Evolutionary conservation across 37 sponge, comb jelly and placozoan species (phyloP).

Genomic region (Ephydatia muelleri): DNA sequence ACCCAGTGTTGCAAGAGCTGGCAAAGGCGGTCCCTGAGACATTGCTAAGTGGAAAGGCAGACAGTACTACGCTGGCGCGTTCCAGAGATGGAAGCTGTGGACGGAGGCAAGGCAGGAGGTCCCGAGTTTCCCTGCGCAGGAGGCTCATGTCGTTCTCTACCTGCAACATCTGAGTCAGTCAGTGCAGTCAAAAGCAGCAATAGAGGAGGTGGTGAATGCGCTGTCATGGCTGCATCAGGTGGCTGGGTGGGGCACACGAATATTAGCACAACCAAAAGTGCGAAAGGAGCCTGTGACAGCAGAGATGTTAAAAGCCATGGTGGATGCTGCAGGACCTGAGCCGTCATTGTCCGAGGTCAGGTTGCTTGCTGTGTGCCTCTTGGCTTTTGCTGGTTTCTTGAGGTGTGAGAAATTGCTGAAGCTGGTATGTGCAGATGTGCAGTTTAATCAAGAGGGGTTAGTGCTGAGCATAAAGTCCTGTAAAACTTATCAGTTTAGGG

Average conservation of each 20-base stretch:
- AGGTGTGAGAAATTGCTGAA: too few species aligned
- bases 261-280: background rate
- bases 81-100: too few species aligned
- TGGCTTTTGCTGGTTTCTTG: slow-evolving; percentile 24
- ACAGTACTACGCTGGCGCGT: slow-evolving; percentile 6
- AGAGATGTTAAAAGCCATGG: slow-evolving; percentile 16
- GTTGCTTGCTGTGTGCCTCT: background rate
- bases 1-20: slow-evolving; percentile 13
- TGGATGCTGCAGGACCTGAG: background rate
- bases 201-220: too few species aligned
- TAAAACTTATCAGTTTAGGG: slow-evolving; percentile 35
- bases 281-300: slow-evolving; percentile 31
- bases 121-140: too few species aligned
- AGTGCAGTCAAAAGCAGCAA: too few species aligned
- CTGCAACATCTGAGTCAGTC: too few species aligned
- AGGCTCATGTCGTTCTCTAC: too few species aligned
- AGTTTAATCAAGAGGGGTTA: background rate
- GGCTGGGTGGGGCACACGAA: slow-evolving; percentile 3
- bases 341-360: slow-evolving; percentile 5
- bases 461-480: slow-evolving; percentile 2
- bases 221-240: slow-evolving; percentile 20
- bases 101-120: too few species aligned
- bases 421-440: slow-evolving; percentile 13
- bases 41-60: slow-evolving; percentile 4
- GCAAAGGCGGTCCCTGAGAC: background rate